phyloP scores from a whole-genome alignment of 2,113 vertebrate genomes.

The Onychostruthus taczanowskii region DNA sequence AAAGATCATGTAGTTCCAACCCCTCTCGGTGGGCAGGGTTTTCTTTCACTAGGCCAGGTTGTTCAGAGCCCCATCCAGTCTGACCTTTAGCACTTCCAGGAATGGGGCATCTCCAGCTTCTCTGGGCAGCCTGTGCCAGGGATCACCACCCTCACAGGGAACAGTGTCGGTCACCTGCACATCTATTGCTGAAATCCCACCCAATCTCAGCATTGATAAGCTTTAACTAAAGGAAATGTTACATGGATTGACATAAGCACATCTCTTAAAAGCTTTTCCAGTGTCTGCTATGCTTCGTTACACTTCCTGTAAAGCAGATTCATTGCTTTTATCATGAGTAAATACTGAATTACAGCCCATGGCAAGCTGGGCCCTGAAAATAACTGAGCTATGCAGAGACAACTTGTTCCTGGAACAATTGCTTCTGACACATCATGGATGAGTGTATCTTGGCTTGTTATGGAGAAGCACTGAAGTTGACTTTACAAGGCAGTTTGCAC shows the following conservation, averaged over 20 bases:
- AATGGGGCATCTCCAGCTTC: neutral
- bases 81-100: neutral
- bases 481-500: conserved; percentile 59
- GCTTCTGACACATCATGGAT: conserved; percentile 2
- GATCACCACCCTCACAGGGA: neutral
- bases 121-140: neutral
- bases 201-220: neutral
- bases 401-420: conserved; percentile 38
- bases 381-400: conserved; percentile 14
- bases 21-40: neutral
- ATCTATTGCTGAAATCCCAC: neutral
- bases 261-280: neutral
- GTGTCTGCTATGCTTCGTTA: neutral
- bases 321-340: neutral
- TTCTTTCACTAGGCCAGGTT: neutral
- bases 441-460: conserved; percentile 28
- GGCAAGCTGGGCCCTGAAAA: conserved; percentile 29
- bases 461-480: conserved; percentile 16
- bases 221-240: neutral
- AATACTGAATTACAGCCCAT: conserved; percentile 25
- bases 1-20: neutral
- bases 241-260: neutral
- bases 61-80: neutral
- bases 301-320: conserved; percentile 2
- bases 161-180: neutral